Base-by-base conservation (phyloP, 2,888 invertebrate genomes). In the Halictus ligatus region DNA sequence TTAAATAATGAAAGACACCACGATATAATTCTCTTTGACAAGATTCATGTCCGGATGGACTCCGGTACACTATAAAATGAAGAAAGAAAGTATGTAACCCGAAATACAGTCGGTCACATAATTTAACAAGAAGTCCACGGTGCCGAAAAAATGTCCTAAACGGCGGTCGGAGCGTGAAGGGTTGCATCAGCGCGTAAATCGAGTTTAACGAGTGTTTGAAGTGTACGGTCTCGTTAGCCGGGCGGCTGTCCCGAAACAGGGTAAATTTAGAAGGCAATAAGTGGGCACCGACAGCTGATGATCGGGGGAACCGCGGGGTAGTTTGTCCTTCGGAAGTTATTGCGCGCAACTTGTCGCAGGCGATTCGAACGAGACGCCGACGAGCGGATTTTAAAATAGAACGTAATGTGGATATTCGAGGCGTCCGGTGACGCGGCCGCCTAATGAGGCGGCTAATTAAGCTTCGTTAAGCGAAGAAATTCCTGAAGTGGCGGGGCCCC, bases 391-490 rank as follows among this genome's bases (percentile, higher is more conserved):
- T 50, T 83, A 78, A 84, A 87, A 82, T 74, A 78, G 81, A 79
- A 82, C 83, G 85, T 85, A 80, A 79, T 54, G 58, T 75, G 78
- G 54, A 80, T 58, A 58, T 79, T 60, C 74, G 74, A 71, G 69
- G 84, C 80, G 78, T 78, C 64, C n/a, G 77, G 81, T 75, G 75
- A 88, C 80, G 84, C 77, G 85, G 79, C n/a, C 78, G 78, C 87
- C 86, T 91, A 91, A 91, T 89, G 90, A 91, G 85, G 75, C 86
- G 87, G 60, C 84, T 91, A 91, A 91, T 91, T 91, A 91, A 91
- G 83, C 80, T 86, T 89, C 85, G 88, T 89, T 86, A 81, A 86
- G 73, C 80, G 75, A 87, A 89, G 89, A 84, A 89, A 89, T 89
- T 91, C 86, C 72, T 74, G 50, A 77, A 89, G 84, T 83, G 87